A percentile compares a stretch with the other conserved stretches of the same genome.
These are phyloP conservation scores for Ficedula albicollis DNA, from an alignment of 2,797 vertebrate genomes.

Conservation along the genomic window DNA sequence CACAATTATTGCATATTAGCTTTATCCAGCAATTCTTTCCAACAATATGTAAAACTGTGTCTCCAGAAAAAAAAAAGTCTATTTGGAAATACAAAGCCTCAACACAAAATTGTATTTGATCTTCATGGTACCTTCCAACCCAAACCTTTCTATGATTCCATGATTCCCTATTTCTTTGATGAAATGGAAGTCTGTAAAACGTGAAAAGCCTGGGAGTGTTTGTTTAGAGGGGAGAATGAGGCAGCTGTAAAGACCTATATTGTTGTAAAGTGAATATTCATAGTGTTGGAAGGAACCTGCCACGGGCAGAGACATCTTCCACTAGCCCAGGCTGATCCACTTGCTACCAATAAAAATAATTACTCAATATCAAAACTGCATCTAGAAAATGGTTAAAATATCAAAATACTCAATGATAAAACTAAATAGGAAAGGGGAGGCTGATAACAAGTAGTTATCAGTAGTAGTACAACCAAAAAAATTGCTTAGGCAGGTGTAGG, in stretches of 20 bases:
- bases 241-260: neutral
- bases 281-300: neutral
- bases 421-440: neutral
- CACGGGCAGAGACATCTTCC: neutral
- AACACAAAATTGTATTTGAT: neutral
- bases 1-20: neutral
- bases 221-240: neutral
- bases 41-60: neutral
- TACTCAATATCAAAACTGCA: neutral
- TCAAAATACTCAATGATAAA: neutral
- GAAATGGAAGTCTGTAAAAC: neutral
- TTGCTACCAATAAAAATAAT: neutral
- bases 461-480: neutral
- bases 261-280: neutral
- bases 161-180: neutral
- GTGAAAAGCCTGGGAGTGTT: neutral
- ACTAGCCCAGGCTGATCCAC: neutral
- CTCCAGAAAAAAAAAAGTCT: neutral
- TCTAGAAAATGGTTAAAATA: neutral
- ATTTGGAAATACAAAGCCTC: neutral
- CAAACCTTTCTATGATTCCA: neutral
- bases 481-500: neutral
- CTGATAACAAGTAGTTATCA: neutral
- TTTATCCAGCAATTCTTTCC: neutral
- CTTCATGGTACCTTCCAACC: neutral